These are phyloP conservation scores for Caretta caretta DNA, from an alignment of 2,113 vertebrate genomes.

Conservation along the genomic window DNA sequence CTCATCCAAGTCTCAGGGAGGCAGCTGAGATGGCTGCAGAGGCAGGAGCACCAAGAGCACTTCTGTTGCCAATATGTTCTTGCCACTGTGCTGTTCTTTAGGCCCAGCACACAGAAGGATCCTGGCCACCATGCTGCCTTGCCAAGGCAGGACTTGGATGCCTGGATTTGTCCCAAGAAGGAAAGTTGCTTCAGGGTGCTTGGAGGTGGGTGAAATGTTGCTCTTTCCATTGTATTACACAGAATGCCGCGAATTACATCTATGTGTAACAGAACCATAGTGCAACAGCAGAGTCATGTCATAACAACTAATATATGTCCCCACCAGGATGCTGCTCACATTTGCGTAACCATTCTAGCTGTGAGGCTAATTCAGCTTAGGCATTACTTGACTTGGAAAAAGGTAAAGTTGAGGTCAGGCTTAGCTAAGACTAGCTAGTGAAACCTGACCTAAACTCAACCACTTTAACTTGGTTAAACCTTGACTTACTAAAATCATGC, in stretches of 20 bases:
- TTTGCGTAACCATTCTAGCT: background rate
- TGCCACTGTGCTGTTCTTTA: background rate
- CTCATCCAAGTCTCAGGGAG: background rate
- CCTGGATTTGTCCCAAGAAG: background rate
- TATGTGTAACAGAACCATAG: background rate
- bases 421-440: background rate
- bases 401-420: background rate
- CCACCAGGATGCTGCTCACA: background rate
- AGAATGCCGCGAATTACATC: background rate
- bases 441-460: background rate
- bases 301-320: background rate
- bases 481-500: background rate
- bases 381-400: background rate
- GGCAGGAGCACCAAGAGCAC: background rate
- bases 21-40: background rate
- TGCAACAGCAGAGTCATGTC: background rate
- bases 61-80: background rate
- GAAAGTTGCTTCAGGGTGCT: background rate
- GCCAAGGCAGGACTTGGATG: background rate
- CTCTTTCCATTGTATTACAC: background rate
- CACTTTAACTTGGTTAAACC: background rate
- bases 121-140: background rate
- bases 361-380: background rate
- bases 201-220: background rate
- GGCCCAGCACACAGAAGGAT: background rate